Conservation (phyloP, 2,797 vertebrate species). For the Tauraco hartlaubi region DNA sequence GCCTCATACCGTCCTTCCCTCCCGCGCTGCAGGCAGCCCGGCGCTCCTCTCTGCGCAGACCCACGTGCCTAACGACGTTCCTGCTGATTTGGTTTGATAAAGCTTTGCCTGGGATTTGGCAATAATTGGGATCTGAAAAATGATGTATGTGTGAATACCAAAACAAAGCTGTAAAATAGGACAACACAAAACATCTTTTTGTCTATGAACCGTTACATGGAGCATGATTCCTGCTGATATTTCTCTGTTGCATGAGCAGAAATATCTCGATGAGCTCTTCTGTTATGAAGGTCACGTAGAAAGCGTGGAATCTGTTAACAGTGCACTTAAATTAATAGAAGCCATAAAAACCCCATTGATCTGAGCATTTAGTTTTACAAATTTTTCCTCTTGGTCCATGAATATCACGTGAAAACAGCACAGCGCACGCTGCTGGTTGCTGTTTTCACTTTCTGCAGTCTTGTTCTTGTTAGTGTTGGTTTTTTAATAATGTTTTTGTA, state of each 20-base stretch:
- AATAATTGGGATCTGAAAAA: background rate
- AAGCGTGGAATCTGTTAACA: background rate
- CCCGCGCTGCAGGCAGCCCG: background rate
- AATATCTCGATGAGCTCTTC: conserved; percentile 43
- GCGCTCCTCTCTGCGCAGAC: background rate
- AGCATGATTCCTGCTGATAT: conserved; percentile 52
- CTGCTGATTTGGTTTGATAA: background rate
- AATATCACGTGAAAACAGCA: conserved; percentile 14
- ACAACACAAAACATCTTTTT: background rate
- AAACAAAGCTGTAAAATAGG: conserved; percentile 18
- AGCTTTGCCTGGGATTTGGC: background rate
- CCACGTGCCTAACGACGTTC: background rate
- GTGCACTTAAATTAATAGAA: background rate
- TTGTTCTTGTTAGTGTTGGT: background rate
- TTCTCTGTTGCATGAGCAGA: conserved; percentile 67
- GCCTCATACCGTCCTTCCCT: background rate
- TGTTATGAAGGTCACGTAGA: background rate
- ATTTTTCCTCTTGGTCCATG: background rate
- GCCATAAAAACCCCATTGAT: background rate
- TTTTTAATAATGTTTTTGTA: background rate
- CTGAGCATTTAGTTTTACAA: background rate
- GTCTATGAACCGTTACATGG: background rate
- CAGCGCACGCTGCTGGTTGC: background rate
- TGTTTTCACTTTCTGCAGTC: background rate
- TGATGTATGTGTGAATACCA: background rate